Base-by-base conservation (phyloP, 23 tunicate genomes). In the Ciona savignyi region DNA sequence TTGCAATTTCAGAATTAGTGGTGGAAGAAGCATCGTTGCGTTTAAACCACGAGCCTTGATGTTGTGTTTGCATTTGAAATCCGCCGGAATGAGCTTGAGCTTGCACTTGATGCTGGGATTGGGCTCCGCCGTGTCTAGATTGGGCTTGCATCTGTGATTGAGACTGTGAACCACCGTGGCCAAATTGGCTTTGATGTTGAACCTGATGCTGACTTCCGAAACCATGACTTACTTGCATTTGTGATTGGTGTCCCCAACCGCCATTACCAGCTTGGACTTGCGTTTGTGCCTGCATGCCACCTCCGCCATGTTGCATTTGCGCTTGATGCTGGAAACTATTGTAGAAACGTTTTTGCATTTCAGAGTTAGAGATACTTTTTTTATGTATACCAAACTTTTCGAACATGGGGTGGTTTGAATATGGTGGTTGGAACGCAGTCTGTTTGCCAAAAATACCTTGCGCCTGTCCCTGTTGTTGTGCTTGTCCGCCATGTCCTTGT, bases 81-180 rank as follows among this genome's bases (percentile, higher is more conserved):
- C n/a, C n/a, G n/a, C n/a, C n/a, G n/a, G n/a, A n/a, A n/a, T n/a
- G n/a, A n/a, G n/a, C n/a, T n/a, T n/a, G n/a, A n/a, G n/a, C n/a
- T n/a, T n/a, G n/a, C n/a, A n/a, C n/a, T n/a, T n/a, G n/a, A n/a
- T n/a, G n/a, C n/a, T n/a, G 83, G 20, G 30, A 9, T 77, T 78
- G 83, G 62, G 19, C 20, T 19, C 76, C 76, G 2, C 83, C 71
- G 51, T 56, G 30, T 32, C 71, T 60, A 21, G 24, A 9, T 19
- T 75, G 79, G 4, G 35, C 63, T 19, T 66, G 72, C 21, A 65
- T 60, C 34, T 79, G 76, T 1, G 68, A 35, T 32, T 79, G 83
- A 34, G 30, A 31, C 51, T 79, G 83, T 25, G 78, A 79, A 20
- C 29, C 35, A 48, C 29, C 25, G 20, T 51, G 23, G 3, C n/a